Evolutionary conservation across 1,140 invertebrate genomes (phyloP), one percentile per base, ranked within the genome.

Genomic region (Trichonephila inaurata): DNA sequence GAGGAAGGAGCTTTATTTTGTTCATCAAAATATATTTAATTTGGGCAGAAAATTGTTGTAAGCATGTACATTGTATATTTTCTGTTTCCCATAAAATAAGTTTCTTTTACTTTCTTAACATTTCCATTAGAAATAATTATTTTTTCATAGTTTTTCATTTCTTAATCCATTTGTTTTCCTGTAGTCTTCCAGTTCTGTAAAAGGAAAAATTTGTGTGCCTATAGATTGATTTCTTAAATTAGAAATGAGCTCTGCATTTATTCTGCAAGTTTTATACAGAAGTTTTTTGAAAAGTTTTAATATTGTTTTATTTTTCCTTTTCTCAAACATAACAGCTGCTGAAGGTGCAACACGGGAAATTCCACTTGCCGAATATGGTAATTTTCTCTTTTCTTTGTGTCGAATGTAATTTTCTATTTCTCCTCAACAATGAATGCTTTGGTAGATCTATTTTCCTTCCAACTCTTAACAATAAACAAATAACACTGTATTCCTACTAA

Each of bases 311-410:
- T 60, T 64, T 88, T 21, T 24, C 58, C 19, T 51, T 69, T 85
- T 85, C 44, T 85, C 18, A 24, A 85, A 92, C n/a, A 28, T 51
- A 64, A 85, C 44, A 92, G 90, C 77, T 51, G 77, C 64, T 58
- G 91, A 92, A 72, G 91, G 91, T 86, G 83, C 83, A 19, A 51
- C 83, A 33, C 82, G 44, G 24, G 91, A 92, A 77, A 92, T 87
- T 72, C 91, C 72, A 66, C 91, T 92, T 66, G 83, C 91, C n/a
- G 91, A 92, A 92, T 92, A 92, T 92, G 91, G 91, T 92, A 92
- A 92, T 92, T 87, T 60, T 92, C 51, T 91, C 24, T 82, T 89
- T 77, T 64, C 5, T 83, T 28, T 87, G 85, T 89, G 88, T 89
- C 64, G 44, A 19, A n/a, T 69, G 72, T 60, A 77, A 40, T 33